Percentiles rank a stretch among this genome's conserved stretches.
These are phyloP conservation scores for Gobio occitaniae DNA, from an alignment of 2,797 vertebrate genomes.

Conservation along the genomic window DNA sequence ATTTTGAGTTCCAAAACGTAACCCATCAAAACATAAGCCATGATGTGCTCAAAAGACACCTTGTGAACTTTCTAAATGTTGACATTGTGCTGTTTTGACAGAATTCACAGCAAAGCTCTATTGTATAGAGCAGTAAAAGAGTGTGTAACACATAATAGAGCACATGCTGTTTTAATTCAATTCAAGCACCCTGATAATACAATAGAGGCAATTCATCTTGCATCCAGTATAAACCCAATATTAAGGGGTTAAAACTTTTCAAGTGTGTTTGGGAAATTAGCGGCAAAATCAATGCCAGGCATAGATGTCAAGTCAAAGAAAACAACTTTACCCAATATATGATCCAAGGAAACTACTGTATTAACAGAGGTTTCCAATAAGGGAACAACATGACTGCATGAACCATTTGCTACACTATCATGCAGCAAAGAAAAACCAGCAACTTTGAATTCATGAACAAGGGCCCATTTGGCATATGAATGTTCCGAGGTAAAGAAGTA, in stretches of 20 bases:
- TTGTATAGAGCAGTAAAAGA: too few species aligned
- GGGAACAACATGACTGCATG: too few species aligned
- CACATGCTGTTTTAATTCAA: too few species aligned
- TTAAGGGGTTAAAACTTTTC: slow-evolving; percentile 36
- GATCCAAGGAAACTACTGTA: slow-evolving; percentile 11
- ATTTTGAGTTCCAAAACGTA: slow-evolving; percentile 3
- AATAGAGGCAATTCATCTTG: too few species aligned
- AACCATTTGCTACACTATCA: background rate
- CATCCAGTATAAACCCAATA: too few species aligned
- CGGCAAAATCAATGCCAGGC: slow-evolving; percentile 49
- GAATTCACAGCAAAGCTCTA: too few species aligned
- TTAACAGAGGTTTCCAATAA: slow-evolving; percentile 13
- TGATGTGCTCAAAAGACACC: background rate
- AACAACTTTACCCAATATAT: slow-evolving; percentile 30
- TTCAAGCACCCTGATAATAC: too few species aligned
- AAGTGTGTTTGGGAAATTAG: slow-evolving; percentile 53
- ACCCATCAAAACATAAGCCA: background rate
- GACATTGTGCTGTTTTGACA: too few species aligned
- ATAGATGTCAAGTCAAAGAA: slow-evolving; percentile 51
- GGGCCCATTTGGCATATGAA: slow-evolving; percentile 11
- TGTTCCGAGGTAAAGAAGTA: slow-evolving; percentile 39
- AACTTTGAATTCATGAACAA: slow-evolving; percentile 48
- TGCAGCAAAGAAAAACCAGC: slow-evolving; percentile 49
- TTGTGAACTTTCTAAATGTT: too few species aligned
- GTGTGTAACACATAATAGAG: too few species aligned